Evolutionary conservation across 2,113 vertebrate species (phyloP), one percentile per base, ranked within the genome.

Genomic region (Rhynchomys soricoides): DNA sequence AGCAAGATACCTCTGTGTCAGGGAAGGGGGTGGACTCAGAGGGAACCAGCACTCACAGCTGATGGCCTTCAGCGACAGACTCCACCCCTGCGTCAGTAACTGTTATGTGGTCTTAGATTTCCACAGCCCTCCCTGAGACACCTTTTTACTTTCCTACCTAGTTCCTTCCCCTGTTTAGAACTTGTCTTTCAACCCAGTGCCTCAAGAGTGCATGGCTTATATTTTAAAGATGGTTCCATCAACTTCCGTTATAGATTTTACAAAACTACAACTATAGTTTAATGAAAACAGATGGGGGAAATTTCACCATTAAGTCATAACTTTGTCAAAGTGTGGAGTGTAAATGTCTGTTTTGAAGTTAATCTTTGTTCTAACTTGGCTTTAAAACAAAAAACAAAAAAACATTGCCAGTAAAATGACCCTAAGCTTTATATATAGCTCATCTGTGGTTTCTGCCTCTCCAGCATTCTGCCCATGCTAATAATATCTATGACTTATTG

Each of bases 31-130:
- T 22, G 40, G 74, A 45, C 50, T 71, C n/a, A 12, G 40, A 88
- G 52, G 78, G 83, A 57, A 40, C 43, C 89, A 62, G 74, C 78
- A 66, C 83, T 83, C 26, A 6, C 79, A 95, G 90, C 90, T 92
- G 85, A 74, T 90, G 71, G 74, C 62, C 74, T 64, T 92, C 68
- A 91, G 40, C 62, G 89, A 62, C 81, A 48, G 59, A 91, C 90
- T 78, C 94, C 68, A 78, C 83, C 21, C 48, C 73, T 85, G 77
- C 74, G 83, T 43, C 78, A 82, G 90, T 92, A 97, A 96, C 94
- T 55, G 55, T 57, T 55, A 40, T n/a, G 59, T 83, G 94, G 91
- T 55, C n/a, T n/a, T n/a, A n/a, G n/a, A n/a, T n/a, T n/a, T n/a
- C n/a, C n/a, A n/a, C n/a, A n/a, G 59, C 59, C 37, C 68, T 66